Percentiles rank a stretch among this genome's conserved stretches.
Conservation (phyloP, 2,888 invertebrate species). For the Nudaria mundana region DNA sequence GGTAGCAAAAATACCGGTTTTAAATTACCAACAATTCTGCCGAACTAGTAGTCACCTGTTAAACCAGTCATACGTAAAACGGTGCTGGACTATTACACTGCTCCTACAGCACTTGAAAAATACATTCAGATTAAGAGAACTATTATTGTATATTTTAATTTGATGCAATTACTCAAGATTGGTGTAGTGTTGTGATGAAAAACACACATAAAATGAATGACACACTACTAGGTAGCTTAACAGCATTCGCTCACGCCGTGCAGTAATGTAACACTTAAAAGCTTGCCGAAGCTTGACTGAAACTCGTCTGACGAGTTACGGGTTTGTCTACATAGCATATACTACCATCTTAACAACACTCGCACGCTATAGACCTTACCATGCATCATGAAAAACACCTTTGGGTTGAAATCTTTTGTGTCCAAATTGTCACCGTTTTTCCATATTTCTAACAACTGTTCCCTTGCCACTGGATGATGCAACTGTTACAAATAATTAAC, state of each 20-base stretch:
- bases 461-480: slow-evolving; percentile 94
- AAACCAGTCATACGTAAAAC: too few relatives aligned
- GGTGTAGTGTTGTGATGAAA: background rate
- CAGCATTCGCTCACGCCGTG: background rate
- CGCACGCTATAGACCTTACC: slow-evolving; percentile 83
- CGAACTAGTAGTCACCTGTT: too few relatives aligned
- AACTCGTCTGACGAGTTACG: slow-evolving; percentile 17
- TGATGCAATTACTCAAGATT: too few relatives aligned
- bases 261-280: slow-evolving; percentile 25
- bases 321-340: slow-evolving; percentile 18
- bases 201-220: background rate
- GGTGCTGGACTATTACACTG: too few relatives aligned
- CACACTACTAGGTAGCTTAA: background rate
- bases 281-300: slow-evolving; percentile 34
- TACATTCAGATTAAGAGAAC: too few relatives aligned
- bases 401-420: slow-evolving; percentile 94
- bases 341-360: slow-evolving; percentile 24
- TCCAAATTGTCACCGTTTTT: slow-evolving; percentile 95
- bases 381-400: slow-evolving; percentile 96
- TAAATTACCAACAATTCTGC: too few relatives aligned
- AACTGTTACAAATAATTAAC: slow-evolving; percentile 81
- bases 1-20: too few relatives aligned
- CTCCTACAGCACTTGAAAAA: too few relatives aligned
- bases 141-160: too few relatives aligned
- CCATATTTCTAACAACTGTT: slow-evolving; percentile 98